These are phyloP conservation scores for Phylloscopus whistleri DNA, from an alignment of 2,113 vertebrate genomes.

Conservation along the genomic window DNA sequence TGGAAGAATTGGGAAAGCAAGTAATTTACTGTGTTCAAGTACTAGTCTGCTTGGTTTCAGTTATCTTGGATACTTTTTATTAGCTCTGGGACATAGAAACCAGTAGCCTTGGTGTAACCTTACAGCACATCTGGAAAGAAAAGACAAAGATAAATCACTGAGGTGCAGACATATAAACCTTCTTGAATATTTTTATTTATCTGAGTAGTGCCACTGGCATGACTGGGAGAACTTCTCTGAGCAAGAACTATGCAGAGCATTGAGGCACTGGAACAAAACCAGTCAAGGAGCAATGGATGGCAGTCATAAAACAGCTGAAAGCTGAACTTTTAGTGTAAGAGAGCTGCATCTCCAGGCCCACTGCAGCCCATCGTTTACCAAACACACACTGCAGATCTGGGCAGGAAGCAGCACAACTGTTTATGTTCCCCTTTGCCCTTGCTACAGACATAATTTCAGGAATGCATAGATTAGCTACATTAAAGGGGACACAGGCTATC, in stretches of 20 bases:
- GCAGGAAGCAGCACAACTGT: neutral
- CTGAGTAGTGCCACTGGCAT: neutral
- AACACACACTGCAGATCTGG: neutral
- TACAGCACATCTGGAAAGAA: neutral
- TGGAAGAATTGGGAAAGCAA: slow-evolving; percentile 19
- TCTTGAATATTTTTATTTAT: neutral
- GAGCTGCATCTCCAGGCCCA: neutral
- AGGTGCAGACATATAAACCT: neutral
- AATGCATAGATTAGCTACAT: neutral
- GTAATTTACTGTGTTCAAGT: neutral
- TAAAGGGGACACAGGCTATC: neutral
- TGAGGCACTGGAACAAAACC: neutral
- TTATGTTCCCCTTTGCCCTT: neutral
- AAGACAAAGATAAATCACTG: neutral
- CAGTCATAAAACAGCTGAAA: neutral
- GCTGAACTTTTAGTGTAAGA: neutral
- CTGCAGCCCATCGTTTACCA: neutral
- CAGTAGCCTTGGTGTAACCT: neutral
- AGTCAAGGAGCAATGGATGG: neutral
- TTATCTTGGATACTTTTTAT: neutral
- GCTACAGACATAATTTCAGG: neutral
- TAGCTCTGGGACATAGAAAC: slow-evolving; percentile 3
- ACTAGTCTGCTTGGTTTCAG: neutral
- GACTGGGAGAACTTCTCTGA: neutral
- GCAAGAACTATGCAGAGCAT: neutral